Base-by-base conservation (phyloP, 2,113 vertebrate genomes). In the Sterna hirundo region DNA sequence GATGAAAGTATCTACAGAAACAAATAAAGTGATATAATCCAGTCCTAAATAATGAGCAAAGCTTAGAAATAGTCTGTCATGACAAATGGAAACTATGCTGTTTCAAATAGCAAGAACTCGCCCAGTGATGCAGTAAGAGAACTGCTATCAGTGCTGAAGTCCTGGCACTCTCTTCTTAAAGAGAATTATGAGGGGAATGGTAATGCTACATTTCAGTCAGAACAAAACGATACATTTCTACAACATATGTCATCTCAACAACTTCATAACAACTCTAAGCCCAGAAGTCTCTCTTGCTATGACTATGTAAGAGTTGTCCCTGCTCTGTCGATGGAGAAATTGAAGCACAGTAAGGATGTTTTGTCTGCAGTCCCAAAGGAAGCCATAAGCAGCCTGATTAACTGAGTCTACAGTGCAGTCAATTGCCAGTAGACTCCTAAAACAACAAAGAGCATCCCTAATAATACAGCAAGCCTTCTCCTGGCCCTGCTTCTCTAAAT, bases 51-150 rank as follows among this genome's bases (percentile, higher is more conserved):
- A 91, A 95, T 44, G n/a, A 95, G 71, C 44, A 66, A 82, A 85
- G 86, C 84, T 95, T 91, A 89, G 88, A 93, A 97, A 96, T 66
- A 96, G 70, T 70, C 86, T 89, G 84, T 72, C 81, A 79, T 51
- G 83, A 92, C 81, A 94, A 89, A 95, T 89, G 94, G 96, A 97
- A 96, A 95, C 89, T 95, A 94, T 93, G 92, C 51, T 58, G 44
- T 54, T 85, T 79, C 74, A 87, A 94, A 95, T 6, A 91, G 36
- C 69, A 93, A 69, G 57, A 94, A 69, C 69, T 84, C 20, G 34
- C 10, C 14, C 1, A 5, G 62, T 30, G 22, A 79, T n/a, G 66
- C 8, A 5, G n/a, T 65, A 76, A 51, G 58, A 76, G 57, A 94
- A 65, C n/a, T 54, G 57, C 36, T 91, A 11, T 38, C 18, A 15